Conservation (phyloP, 2,797 vertebrate genomes). For the Sardinella longiceps region DNA sequence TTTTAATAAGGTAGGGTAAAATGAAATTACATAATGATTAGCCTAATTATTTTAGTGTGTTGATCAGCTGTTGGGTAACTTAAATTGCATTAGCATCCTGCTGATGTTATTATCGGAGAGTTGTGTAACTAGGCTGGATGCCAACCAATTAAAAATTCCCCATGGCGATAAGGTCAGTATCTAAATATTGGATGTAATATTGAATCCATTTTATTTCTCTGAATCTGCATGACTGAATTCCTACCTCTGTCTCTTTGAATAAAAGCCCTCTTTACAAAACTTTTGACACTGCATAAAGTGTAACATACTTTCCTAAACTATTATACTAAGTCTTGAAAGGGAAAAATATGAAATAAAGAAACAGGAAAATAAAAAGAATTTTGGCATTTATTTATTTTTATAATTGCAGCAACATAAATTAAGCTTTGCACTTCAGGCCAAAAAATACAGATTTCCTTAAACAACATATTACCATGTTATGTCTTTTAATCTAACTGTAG, state of each 20-base stretch:
- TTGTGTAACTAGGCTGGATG: not conserved
- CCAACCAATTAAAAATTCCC: not conserved
- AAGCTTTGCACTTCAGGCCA: not conserved
- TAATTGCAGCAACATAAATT: not conserved
- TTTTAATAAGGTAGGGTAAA: not conserved
- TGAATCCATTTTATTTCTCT: not conserved
- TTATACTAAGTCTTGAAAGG: not conserved
- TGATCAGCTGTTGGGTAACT: not conserved
- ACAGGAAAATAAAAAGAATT: not conserved
- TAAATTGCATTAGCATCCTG: not conserved
- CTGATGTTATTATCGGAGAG: not conserved
- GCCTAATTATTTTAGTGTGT: not conserved
- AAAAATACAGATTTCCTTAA: not conserved
- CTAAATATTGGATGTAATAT: not conserved
- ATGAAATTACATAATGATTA: not conserved
- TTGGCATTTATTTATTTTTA: not conserved
- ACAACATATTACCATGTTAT: not conserved
- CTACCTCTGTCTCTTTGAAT: too few relatives aligned
- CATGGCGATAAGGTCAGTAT: not conserved
- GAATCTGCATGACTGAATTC: not conserved
- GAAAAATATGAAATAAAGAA: not conserved
- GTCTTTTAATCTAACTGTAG: not conserved
- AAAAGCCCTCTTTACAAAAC: not conserved
- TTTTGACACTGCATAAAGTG: not conserved
- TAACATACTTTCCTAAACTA: not conserved